A percentile compares a stretch with the other conserved stretches of the same genome.
Conservation (phyloP, 2,113 vertebrate genomes). For the Triplophysa tibetana region DNA sequence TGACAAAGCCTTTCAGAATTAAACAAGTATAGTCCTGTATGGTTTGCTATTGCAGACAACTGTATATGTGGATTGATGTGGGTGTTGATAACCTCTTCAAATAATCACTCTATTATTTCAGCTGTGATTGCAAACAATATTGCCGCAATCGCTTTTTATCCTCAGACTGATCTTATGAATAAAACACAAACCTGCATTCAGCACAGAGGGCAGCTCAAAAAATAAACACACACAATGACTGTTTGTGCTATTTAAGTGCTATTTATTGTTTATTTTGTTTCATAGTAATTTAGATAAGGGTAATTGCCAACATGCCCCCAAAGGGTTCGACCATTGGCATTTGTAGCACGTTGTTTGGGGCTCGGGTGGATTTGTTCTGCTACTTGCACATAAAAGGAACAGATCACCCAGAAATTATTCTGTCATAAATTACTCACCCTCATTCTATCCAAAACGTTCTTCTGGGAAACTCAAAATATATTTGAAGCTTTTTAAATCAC, state of each 20-base stretch:
- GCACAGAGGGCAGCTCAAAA: conserved; percentile 5
- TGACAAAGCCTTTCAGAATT: conserved; percentile 2
- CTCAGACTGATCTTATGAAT: conserved; percentile 20
- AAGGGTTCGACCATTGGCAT: conserved; percentile 21
- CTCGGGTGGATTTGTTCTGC: conserved; percentile 1
- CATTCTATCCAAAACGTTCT: too few species aligned
- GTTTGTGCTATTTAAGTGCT: background rate
- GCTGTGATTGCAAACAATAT: conserved; percentile 41
- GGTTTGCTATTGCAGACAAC: background rate
- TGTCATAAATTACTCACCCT: too few species aligned
- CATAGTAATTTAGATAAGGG: conserved; percentile 45
- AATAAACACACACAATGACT: conserved; percentile 9
- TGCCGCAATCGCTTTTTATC: background rate
- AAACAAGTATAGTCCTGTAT: background rate
- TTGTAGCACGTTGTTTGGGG: conserved; percentile 14
- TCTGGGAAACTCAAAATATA: too few species aligned
- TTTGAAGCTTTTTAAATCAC: too few species aligned
- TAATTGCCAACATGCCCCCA: conserved; percentile 43
- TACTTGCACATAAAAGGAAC: background rate
- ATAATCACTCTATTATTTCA: conserved; percentile 33
- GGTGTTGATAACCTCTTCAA: conserved; percentile 31
- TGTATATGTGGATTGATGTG: background rate
- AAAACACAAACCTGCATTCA: conserved; percentile 26
- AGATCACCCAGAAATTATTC: too few species aligned
- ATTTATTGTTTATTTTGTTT: conserved; percentile 42